A percentile compares a stretch with the other conserved stretches of the same genome.
Evolutionary conservation across 92 coral and sea anemone genomes (phyloP).

Genomic region (Palythoa grandiflora): DNA sequence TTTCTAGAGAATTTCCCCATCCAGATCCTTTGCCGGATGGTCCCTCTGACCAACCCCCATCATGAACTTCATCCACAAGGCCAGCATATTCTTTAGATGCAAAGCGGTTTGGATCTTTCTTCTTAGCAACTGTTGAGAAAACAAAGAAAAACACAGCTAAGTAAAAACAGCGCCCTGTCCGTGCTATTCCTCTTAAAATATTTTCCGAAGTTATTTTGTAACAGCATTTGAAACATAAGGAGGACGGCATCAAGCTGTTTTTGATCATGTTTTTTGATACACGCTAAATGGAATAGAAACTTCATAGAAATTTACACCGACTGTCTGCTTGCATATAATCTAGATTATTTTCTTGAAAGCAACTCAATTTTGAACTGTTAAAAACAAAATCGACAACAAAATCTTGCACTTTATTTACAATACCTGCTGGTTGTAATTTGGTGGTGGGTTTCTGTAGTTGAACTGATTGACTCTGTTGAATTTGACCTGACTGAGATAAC

Average conservation of each 20-base stretch:
- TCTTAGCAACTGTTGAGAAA: slow-evolving; percentile 81
- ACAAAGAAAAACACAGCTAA: not conserved
- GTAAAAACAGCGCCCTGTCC: not conserved
- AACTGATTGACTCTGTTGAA: slow-evolving; percentile 64
- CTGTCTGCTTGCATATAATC: no score
- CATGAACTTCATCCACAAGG: slow-evolving; percentile 86
- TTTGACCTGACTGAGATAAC: slow-evolving; percentile 61
- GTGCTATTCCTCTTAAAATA: no score
- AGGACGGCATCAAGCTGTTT: no score
- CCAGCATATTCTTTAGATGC: slow-evolving; percentile 95
- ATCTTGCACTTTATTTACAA: no score
- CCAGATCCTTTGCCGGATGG: slow-evolving; percentile 85
- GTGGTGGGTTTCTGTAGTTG: slow-evolving; percentile 67
- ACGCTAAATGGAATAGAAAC: no score
- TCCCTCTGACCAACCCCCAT: slow-evolving; percentile 88
- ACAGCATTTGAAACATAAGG: no score
- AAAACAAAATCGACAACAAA: no score
- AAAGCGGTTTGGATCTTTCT: slow-evolving; percentile 97
- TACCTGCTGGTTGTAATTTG: slow-evolving; percentile 84
- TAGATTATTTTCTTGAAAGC: no score
- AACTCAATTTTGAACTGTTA: no score
- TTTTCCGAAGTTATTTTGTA: no score
- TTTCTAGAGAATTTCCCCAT: slow-evolving; percentile 83
- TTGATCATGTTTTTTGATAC: no score
- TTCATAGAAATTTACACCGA: no score